Base-by-base conservation (phyloP, 2,888 invertebrate species). In the Clitarchus hookeri region DNA sequence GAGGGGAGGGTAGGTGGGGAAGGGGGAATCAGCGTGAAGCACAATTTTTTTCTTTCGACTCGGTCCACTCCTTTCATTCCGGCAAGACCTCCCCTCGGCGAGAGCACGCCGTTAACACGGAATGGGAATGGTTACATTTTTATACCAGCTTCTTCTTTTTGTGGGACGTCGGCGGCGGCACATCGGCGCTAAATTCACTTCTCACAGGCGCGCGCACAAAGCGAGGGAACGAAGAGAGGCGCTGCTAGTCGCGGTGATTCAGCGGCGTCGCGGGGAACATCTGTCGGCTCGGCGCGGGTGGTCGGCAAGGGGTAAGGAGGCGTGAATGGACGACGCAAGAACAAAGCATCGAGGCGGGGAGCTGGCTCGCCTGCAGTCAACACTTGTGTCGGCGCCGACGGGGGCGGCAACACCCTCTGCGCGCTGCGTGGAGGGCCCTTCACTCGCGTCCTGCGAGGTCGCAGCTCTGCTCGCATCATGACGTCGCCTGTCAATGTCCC, bases 31-130 rank as follows among this genome's bases (percentile, higher is more conserved):
- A 80, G 86, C 86, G 84, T 86, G 86, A 84, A 86, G 84, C 82
- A 53, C 27, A 48, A 83, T 82, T 79, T 79, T 82, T 82, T 84
- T 85, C 83, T 87, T 87, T 87, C 86, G 85, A 87, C 87, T 87
- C 84, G 48, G 84, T 36, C 82, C 82, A 82, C 84, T 85, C 85
- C 87, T 85, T 86, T 85, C 82, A 82, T 82, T 82, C 16, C 2
- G 65, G 8, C 65, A 12, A 27, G 82, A 82, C 26, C 82, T 44
- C 27, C 82, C 82, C 82, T 82, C 82, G 0, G 23, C 23, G 16
- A 13, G 6, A 26, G 11, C 82, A 26, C 27, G 44, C 82, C 82
- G 82, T 82, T 82, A 44, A 23, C 44, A 27, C 44, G 44, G 44
- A 82, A 82, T 82, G 82, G 82, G 44, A 82, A 82, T 82, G 82